Conservation (phyloP, 2,113 vertebrate genomes). For the Gallinago media region DNA sequence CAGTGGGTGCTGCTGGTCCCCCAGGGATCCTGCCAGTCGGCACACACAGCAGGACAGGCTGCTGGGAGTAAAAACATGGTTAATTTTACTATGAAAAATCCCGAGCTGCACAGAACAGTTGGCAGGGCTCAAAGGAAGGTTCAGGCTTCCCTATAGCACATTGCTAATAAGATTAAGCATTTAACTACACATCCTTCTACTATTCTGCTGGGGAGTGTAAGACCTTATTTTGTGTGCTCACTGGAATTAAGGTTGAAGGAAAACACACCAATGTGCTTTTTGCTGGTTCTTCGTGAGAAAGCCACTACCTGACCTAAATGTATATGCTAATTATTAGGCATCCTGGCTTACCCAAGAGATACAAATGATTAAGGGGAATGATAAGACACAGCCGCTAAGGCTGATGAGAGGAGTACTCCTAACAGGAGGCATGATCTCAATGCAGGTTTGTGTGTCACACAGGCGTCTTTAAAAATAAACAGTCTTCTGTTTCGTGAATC, state of each 20-base stretch:
- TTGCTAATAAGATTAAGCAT: conserved; percentile 42
- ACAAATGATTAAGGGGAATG: not conserved
- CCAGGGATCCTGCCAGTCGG: not conserved
- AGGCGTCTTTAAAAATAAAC: conserved; percentile 10
- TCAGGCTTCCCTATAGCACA: conserved; percentile 20
- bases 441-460: conserved; percentile 44
- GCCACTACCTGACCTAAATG: conserved; percentile 32
- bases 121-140: conserved; percentile 35
- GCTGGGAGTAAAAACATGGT: not conserved
- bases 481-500: not conserved
- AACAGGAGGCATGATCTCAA: not conserved
- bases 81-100: conserved; percentile 49
- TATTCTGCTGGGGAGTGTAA: not conserved
- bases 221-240: not conserved
- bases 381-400: not conserved
- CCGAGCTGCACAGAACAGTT: not conserved
- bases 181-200: not conserved
- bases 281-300: not conserved
- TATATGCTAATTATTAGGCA: conserved; percentile 34
- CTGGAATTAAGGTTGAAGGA: not conserved
- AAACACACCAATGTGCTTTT: not conserved
- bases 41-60: not conserved
- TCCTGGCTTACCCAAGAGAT: not conserved
- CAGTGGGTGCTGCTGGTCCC: not conserved
- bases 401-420: not conserved